phyloP scores from a whole-genome alignment of 2,797 vertebrate species.

The Artibeus lituratus region DNA sequence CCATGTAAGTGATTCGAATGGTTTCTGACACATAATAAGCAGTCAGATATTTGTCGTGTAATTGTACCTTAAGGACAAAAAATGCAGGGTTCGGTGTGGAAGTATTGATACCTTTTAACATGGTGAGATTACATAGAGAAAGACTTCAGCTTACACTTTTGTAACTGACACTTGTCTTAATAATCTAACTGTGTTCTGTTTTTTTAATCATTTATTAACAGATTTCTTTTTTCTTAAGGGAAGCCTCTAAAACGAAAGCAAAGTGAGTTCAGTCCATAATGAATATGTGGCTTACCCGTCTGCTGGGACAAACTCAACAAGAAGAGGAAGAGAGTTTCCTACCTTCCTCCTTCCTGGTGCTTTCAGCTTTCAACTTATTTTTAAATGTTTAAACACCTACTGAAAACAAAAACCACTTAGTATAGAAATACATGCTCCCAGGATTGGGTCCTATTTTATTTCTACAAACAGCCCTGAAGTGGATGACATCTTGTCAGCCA shows the following conservation, averaged over 20 bases:
- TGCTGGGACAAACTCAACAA: slow-evolving; percentile 48
- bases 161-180: slow-evolving; percentile 56
- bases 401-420: background rate
- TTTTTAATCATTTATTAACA: slow-evolving; percentile 74
- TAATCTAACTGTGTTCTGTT: slow-evolving; percentile 54
- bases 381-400: slow-evolving; percentile 41
- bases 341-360: slow-evolving; percentile 39
- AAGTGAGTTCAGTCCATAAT: slow-evolving; percentile 61
- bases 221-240: slow-evolving; percentile 82
- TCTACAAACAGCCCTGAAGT: background rate
- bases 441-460: background rate
- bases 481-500: background rate
- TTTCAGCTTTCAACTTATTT: background rate
- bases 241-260: slow-evolving; percentile 74
- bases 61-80: background rate
- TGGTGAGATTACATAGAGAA: slow-evolving; percentile 2
- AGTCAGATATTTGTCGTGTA: background rate
- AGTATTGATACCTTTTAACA: background rate
- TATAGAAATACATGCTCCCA: background rate
- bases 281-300: slow-evolving; percentile 54
- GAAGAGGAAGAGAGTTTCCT: slow-evolving; percentile 64
- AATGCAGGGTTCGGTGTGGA: background rate
- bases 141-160: background rate
- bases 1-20: background rate
- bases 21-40: background rate